Evolutionary conservation across 2,888 invertebrate species (phyloP), one percentile per base, ranked within the genome.

Genomic region (Spialia ferax): DNA sequence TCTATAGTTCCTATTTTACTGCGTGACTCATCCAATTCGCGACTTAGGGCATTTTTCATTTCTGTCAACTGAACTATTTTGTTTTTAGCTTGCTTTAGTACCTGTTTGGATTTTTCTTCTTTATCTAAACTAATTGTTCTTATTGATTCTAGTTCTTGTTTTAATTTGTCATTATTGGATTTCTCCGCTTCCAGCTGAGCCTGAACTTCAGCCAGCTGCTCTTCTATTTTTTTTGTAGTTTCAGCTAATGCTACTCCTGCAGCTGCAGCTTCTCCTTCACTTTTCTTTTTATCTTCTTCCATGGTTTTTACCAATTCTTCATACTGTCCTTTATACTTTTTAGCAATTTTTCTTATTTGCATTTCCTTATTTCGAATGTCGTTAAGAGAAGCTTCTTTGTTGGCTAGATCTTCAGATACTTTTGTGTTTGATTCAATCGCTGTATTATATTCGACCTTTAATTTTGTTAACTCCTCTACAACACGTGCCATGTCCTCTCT

Each of bases 281-380:
- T 86, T 73, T 93, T 95, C 72, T 94, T 94, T 77, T 95, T 95
- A 56, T 95, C 95, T 75, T 95, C 95, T 73, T 96, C 96, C 20
- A 95, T 89, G 15, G 95, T 94, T 82, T 96, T 96, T 0, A 94
- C 93, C 20, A 97, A 91, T 75, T 97, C 97, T 81, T 97, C 97
- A 82, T 95, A 98, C 75, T 97, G 97, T 10, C 95, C 96, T 86
- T 98, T 99, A 84, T 99, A 99, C 79, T 98, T 98, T 79, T 98
- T 97, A 6, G 98, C 99, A 74, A 99, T 97, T 84, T 97, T 98
- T 75, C 97, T 95, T 45, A 97, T 96, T 83, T 96, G 96, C 73
- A 95, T 88, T 84, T 96, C 96, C 75, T 96, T 96, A 77, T 95
- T 96, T 71, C 95, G 94, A 15, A 96, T 95, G 74, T 97, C 97